These are phyloP conservation scores for Biston betularia DNA, from an alignment of 2,888 invertebrate species.

Conservation along the genomic window DNA sequence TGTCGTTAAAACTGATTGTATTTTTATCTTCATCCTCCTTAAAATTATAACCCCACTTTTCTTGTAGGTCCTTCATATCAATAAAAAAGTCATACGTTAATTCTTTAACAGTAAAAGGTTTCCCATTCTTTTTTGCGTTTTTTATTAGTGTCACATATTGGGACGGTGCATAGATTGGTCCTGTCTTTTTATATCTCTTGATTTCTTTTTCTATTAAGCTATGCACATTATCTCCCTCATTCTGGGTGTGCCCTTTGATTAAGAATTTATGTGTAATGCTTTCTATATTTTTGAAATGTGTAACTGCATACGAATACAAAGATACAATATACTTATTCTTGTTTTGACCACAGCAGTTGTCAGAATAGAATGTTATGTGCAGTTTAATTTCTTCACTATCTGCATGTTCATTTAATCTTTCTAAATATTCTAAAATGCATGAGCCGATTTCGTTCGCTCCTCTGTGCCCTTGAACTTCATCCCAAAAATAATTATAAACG, in stretches of 20 bases:
- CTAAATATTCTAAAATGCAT: constrained; percentile 3
- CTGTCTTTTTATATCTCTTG: background rate
- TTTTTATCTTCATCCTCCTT: too few relatives aligned
- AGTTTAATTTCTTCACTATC: background rate
- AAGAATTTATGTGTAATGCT: constrained; percentile 1
- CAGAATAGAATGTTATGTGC: constrained; percentile 6
- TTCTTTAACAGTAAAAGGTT: too few relatives aligned
- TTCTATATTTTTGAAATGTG: background rate
- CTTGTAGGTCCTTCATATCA: too few relatives aligned
- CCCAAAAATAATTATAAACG: constrained; percentile 8
- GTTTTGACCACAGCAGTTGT: constrained; percentile 8
- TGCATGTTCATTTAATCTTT: background rate
- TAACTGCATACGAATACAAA: constrained; percentile 1
- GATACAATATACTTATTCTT: constrained; percentile 5
- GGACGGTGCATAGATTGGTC: constrained; percentile 1
- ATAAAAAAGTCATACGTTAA: too few relatives aligned
- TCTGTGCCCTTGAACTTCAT: constrained; percentile 3
- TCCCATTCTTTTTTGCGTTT: too few relatives aligned
- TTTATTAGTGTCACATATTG: background rate
- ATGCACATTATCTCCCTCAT: constrained; percentile 10
- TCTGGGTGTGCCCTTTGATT: constrained; percentile 6
- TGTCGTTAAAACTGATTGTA: too few relatives aligned
- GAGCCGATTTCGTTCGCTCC: constrained; percentile 12
- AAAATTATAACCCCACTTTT: too few relatives aligned
- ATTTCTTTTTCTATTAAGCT: constrained; percentile 11